Base-by-base conservation (phyloP, 2,888 invertebrate genomes). In the Lycaena phlaeas region DNA sequence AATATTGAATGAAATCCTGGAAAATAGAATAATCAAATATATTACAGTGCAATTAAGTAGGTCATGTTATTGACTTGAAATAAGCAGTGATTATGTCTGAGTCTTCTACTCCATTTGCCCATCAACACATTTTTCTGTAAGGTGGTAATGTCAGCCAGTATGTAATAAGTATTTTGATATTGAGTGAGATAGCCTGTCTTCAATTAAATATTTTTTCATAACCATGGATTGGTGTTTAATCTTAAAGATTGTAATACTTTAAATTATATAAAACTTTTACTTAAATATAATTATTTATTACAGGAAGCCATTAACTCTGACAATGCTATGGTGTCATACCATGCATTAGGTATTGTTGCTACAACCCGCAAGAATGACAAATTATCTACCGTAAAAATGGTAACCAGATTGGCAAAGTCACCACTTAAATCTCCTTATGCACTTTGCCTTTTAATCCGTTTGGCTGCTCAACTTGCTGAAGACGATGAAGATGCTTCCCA, bases 371-470 rank as follows among this genome's bases (percentile, higher is more conserved):
- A 93, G 71, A 91, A 92, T 26, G 99, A 99, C 79, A 92, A 96
- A 44, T 87, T 98, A 39, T 98, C 99, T 4, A 98, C 98, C 0
- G 95, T 95, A 11, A 99, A 99, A 68, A 86, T 99, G 38, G 95
- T 99, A 1, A 91, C 94, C 39, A 96, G 96, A 64, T 87, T 96
- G 44, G 93, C 93, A 26, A 90, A 92, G 55, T 88, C 90, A 47
- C 90, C 92, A 0, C 79, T 97, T 25, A 96, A 96, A 65, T 98
- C 98, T 17, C 97, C 98, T 0, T 98, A 97, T 71, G 97, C 98
- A 0, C 90, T 96, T 40, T 98, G 98, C 63, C 90, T 97, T 79
- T 84, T 99, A 87, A 96, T 97, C 58, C 91, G 99, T 45, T 93
- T 98, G 61, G 94, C 97, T 0, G 94, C 96, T 40, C 96, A 97